Conservation (phyloP, 2,888 invertebrate genomes). For the Polymixis lichenea region DNA sequence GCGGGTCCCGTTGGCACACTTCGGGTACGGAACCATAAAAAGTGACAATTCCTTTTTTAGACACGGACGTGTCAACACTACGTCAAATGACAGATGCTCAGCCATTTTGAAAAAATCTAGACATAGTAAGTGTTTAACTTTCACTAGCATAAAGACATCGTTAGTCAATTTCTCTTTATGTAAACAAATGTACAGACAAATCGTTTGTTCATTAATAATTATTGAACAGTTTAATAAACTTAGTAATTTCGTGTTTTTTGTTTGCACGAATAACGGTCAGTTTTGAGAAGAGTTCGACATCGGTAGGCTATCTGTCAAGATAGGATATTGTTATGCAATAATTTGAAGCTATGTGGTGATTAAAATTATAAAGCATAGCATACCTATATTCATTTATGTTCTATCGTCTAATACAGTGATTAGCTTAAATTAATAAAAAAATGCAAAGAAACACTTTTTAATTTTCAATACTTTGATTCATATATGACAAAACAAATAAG, state of each 20-base stretch:
- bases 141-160: slow-evolving; percentile 27
- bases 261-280: not conserved
- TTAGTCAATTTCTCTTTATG: slow-evolving; percentile 44
- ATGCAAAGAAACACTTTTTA: too few species aligned
- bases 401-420: too few species aligned
- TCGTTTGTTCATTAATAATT: slow-evolving; percentile 2
- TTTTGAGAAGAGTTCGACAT: not conserved
- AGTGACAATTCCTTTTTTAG: slow-evolving; percentile 9
- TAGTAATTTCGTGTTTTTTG: not conserved
- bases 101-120: slow-evolving; percentile 35
- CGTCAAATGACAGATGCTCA: slow-evolving; percentile 8
- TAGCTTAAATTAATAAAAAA: too few species aligned
- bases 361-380: too few species aligned
- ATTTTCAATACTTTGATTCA: too few species aligned
- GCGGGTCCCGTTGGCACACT: too few species aligned
- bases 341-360: too few species aligned
- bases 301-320: not conserved
- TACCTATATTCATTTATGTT: too few species aligned
- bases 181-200: slow-evolving; percentile 29
- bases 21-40: not conserved
- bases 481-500: too few species aligned
- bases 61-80: not conserved
- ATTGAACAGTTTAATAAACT: slow-evolving; percentile 26
- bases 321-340: too few species aligned
- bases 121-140: slow-evolving; percentile 27